These are phyloP conservation scores for Pilophorus perplexus DNA, from an alignment of 2,888 invertebrate species.

Conservation along the genomic window DNA sequence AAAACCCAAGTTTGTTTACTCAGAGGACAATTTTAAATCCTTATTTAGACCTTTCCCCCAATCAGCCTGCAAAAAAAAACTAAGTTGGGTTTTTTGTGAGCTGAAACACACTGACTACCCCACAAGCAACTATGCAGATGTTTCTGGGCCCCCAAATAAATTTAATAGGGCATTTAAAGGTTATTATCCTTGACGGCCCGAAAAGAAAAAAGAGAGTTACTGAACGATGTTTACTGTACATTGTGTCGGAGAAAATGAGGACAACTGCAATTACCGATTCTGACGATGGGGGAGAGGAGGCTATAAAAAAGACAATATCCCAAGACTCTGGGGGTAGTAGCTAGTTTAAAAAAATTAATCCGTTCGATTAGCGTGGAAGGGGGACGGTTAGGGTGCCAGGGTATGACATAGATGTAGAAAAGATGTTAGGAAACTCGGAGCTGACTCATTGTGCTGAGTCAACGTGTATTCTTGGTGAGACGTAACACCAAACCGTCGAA, in stretches of 20 bases:
- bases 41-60: too few relatives aligned
- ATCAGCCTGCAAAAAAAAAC: too few relatives aligned
- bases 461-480: too few relatives aligned
- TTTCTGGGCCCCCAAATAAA: constrained; percentile 22
- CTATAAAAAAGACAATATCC: constrained; percentile 35
- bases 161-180: constrained; percentile 32
- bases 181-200: constrained; percentile 36
- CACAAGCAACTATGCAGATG: constrained; percentile 21
- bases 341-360: constrained; percentile 45
- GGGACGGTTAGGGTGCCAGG: too few relatives aligned
- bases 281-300: not conserved
- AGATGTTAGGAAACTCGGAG: too few relatives aligned
- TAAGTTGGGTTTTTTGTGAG: too few relatives aligned
- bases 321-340: not conserved
- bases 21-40: too few relatives aligned
- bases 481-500: too few relatives aligned
- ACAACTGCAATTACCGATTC: constrained; percentile 24
- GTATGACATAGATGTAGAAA: too few relatives aligned
- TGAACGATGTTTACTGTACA: constrained; percentile 24
- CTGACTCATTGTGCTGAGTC: too few relatives aligned
- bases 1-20: too few relatives aligned
- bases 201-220: constrained; percentile 13
- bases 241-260: not conserved
- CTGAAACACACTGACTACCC: constrained; percentile 4
- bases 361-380: constrained; percentile 43